Evolutionary conservation across 2,797 vertebrate genomes (phyloP), one percentile per base, ranked within the genome.

Genomic region (Alcedo atthis): DNA sequence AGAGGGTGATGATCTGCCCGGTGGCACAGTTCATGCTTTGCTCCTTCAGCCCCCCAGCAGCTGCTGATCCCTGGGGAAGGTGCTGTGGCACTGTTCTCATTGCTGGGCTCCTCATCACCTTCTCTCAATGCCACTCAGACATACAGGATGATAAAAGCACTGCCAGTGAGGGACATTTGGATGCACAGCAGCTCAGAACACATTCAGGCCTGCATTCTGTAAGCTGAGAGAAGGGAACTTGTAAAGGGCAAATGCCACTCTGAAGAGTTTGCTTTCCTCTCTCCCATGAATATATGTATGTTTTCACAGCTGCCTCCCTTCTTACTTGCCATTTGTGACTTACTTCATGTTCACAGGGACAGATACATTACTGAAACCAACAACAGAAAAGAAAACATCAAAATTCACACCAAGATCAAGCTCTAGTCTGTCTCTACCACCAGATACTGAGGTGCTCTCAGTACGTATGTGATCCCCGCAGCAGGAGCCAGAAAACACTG

Each of bases 171-270:
- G 61, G 40, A 51, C 85, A 22, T 79, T 35, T 51, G 76, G 64
- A 81, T 59, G 75, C 43, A 22, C 42, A 40, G 68, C 53, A 90
- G 61, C 88, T 93, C 45, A 32, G 63, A 90, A 59, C 59, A 84
- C 1, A 4, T 53, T 69, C 67, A 86, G 78, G 67, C 54, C 57
- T 84, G 70, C 58, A 59, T 19, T 61, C 45, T 84, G 61, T 58
- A 84, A 84, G 57, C 85, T 80, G 70, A 92, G 64, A 71, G 82
- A 91, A 94, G 57, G 63, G 63, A 93, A 76, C 59, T 54, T 49
- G 74, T 63, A 58, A 93, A 95, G 81, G 81, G 87, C 61, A 96
- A 93, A 80, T 71, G 57, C 42, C 61, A 70, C 74, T 67, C 85
- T 77, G 37, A 64, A 67, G 61, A 84, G 64, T 62, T 85, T 68